Evolutionary conservation across 2,113 vertebrate genomes (phyloP).

Genomic region (Rallus limicola): DNA sequence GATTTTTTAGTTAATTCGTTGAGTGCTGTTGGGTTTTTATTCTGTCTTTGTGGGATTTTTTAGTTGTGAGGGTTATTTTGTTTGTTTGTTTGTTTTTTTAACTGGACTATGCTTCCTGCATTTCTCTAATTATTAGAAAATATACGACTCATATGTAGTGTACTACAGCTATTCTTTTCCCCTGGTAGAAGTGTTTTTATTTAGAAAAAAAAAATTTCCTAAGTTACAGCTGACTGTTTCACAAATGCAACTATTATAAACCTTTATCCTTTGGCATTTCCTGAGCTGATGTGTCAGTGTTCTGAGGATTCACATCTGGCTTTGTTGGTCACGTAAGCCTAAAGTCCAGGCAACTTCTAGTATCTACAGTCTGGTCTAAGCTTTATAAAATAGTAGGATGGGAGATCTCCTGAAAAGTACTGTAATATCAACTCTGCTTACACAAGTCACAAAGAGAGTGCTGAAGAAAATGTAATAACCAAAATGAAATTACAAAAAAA

Average conservation of each 20-base stretch:
- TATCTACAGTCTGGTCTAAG: neutral
- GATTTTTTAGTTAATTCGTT: neutral
- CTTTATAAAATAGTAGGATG: neutral
- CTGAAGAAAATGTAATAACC: neutral
- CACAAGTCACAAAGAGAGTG: neutral
- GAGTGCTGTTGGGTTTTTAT: neutral
- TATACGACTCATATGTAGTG: neutral
- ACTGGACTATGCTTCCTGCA: neutral
- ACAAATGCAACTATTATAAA: constrained; percentile 59
- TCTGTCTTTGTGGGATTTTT: too few species aligned
- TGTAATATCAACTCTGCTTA: neutral
- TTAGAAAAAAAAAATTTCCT: neutral
- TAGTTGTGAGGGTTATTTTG: too few species aligned
- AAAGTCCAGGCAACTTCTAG: neutral
- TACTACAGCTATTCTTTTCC: neutral
- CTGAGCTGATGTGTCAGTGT: constrained; percentile 66
- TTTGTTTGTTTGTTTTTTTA: neutral
- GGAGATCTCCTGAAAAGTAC: neutral
- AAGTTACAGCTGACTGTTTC: constrained; percentile 39
- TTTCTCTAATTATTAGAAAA: constrained; percentile 12
- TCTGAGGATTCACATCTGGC: constrained; percentile 69
- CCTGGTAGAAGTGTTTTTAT: neutral
- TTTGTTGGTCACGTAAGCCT: constrained; percentile 55
- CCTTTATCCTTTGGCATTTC: constrained; percentile 69
- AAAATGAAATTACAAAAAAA: neutral